Base-by-base conservation (phyloP, 2,797 vertebrate genomes). In the Melanotaenia boesemani region DNA sequence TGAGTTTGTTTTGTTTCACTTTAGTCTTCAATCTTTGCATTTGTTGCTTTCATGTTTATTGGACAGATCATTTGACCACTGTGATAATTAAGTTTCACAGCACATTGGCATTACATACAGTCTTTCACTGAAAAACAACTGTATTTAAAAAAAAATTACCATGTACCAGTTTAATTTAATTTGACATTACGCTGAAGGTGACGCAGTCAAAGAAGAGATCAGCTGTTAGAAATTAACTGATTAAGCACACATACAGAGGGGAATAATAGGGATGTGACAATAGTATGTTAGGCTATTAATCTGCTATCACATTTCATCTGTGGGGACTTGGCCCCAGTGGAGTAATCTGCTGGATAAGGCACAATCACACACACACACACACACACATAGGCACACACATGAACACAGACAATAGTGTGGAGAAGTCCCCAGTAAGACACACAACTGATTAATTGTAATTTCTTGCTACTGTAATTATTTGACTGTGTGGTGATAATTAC, bases 391-490 rank as follows among this genome's bases (percentile, higher is more conserved):
- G 24, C 74, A n/a, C 55, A 71, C 50, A 61, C 55, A 63, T 67
- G 44, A 48, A 57, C 72, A 81, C 55, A 70, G 70, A 80, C 50
- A 73, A 59, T 64, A 70, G 67, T 63, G 60, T 58, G 76, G 55
- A 72, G 84, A 77, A 89, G 78, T 87, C 80, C 77, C 84, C 74
- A 74, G 84, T 78, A 92, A 91, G 90, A 92, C 84, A 90, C 88
- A 92, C 83, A 89, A 90, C 84, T 50, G 78, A 89, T 93, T 94
- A 92, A 94, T 93, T 94, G 93, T 89, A 92, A 91, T 93, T 94
- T 90, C 86, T 89, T 90, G 83, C 77, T 81, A 82, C 89, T 92
- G 94, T 95, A 95, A 95, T 95, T 95, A 95, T 94, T 93, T 46
- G 37, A 93, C 91, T 92, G 86, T 86, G 89, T 86, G 85, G 87